Evolutionary conservation across 2,797 vertebrate genomes (phyloP), one percentile per base, ranked within the genome.

Genomic region (Eulemur rubriventer): DNA sequence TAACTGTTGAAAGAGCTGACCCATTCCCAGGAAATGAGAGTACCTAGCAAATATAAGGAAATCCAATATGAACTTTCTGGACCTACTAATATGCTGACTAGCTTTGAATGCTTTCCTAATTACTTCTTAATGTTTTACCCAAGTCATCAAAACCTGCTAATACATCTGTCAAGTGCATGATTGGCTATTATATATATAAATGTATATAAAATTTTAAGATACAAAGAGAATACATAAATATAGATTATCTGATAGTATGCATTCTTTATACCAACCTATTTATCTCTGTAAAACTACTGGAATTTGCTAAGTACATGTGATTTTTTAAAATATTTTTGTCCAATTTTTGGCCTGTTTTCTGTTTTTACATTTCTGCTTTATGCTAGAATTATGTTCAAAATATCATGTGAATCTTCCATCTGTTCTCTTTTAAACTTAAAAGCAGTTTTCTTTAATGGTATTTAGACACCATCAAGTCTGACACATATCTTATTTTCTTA

Each of bases 81-180:
- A 87, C 18, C 9, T 96, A 70, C 89, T 95, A 96, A 97, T 97
- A 85, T 96, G 6, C 65, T 97, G 89, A 97, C 63, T 89, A 91
- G 88, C 33, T 97, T 97, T 98, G 91, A 76, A 98, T 95, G 20
- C 65, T 81, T 96, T 98, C 94, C 87, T 98, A 97, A 98, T 97
- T 98, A 90, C 48, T 97, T 91, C 69, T 95, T 98, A 97, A 95
- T 96, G 78, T 95, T 97, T 98, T 96, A 26, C 70, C 97, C 86
- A 96, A 97, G 80, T 97, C 93, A 97, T 98, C 93, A 97, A 97
- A 98, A 93, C 20, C 57, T 97, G 63, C 33, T 96, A 78, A 96
- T 96, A 79, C 17, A 94, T 90, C 80, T 97, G 30, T 70, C 55
- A 6, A 97, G n/a, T 2, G 0, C 13, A 69, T 72, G 70, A 97